phyloP scores from a whole-genome alignment of 2,797 vertebrate genomes.

The Girardinus metallicus region DNA sequence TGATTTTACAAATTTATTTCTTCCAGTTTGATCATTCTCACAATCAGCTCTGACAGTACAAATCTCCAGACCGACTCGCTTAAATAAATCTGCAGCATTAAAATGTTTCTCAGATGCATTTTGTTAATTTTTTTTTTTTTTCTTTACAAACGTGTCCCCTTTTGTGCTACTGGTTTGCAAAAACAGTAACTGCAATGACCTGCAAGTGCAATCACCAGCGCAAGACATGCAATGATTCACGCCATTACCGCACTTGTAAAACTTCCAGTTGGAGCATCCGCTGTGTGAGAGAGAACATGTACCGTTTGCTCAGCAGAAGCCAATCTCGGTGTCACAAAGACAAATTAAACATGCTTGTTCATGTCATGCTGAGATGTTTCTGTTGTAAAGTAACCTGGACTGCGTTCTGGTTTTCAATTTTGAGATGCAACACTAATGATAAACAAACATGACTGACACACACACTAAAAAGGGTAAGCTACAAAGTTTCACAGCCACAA shows the following conservation, averaged over 20 bases:
- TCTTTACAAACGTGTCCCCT: constrained; percentile 17
- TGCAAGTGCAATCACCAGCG: constrained; percentile 9
- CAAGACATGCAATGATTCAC: constrained; percentile 37
- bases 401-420: constrained; percentile 41
- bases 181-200: constrained; percentile 29
- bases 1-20: constrained; percentile 71
- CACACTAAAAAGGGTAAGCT: constrained; percentile 2
- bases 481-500: constrained; percentile 56
- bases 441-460: constrained; percentile 33
- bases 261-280: constrained; percentile 21
- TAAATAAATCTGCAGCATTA: constrained; percentile 44
- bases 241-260: constrained; percentile 17
- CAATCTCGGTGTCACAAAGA: constrained; percentile 17
- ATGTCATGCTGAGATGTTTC: constrained; percentile 48
- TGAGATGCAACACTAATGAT: constrained; percentile 43
- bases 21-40: constrained; percentile 41
- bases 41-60: constrained; percentile 29
- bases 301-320: constrained; percentile 22
- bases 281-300: constrained; percentile 4
- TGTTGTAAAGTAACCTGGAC: constrained; percentile 41
- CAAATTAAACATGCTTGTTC: constrained; percentile 41
- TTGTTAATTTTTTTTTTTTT: background rate
- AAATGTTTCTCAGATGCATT: constrained; percentile 13
- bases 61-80: constrained; percentile 1
- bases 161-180: constrained; percentile 31